Conservation (phyloP, 2,797 vertebrate species). For the Gorsachius magnificus region DNA sequence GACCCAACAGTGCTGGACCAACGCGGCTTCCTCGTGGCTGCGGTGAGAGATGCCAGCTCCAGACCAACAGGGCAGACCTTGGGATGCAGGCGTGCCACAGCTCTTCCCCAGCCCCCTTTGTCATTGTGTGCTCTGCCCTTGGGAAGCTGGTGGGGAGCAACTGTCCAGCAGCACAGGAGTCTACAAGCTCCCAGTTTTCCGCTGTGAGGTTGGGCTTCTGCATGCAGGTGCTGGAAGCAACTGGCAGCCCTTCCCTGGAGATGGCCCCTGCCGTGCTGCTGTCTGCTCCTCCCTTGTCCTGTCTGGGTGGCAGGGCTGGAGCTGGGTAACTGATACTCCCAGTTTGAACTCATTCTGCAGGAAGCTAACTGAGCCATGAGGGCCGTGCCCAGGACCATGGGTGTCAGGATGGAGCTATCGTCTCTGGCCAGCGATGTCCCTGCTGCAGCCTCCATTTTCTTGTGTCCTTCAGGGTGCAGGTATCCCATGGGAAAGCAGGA, state of each 20-base stretch:
- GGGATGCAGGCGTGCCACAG: not conserved
- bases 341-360: not conserved
- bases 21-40: accelerated
- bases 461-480: not conserved
- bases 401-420: not conserved
- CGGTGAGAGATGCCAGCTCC: not conserved
- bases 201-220: not conserved
- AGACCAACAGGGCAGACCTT: not conserved
- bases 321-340: accelerated
- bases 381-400: not conserved
- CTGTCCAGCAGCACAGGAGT: not conserved
- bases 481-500: not conserved
- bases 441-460: not conserved
- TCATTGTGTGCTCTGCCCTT: not conserved
- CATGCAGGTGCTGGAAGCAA: not conserved
- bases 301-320: not conserved
- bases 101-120: not conserved
- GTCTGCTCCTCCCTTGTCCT: not conserved
- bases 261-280: not conserved
- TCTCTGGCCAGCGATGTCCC: not conserved
- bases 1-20: not conserved
- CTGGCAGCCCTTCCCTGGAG: not conserved
- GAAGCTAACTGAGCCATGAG: not conserved
- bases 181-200: not conserved
- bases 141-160: not conserved